Base-by-base conservation (phyloP, 2,888 invertebrate genomes). In the Polyploca ridens region DNA sequence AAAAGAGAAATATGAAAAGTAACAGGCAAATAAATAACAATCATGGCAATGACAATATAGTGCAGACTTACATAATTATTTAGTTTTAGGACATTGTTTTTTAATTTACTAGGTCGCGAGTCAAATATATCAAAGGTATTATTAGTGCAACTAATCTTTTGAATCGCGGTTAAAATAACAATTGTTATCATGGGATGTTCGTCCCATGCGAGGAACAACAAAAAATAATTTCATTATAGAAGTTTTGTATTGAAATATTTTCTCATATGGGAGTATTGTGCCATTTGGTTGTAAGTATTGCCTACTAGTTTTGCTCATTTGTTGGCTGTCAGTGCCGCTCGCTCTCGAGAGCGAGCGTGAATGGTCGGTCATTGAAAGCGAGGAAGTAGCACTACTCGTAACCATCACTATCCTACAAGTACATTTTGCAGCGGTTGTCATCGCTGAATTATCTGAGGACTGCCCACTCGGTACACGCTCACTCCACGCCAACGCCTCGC, bases 381-480 rank as follows among this genome's bases (percentile, higher is more conserved):
- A 68, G 62, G 63, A 66, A 62, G 44, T 58, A 58, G 65, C 63
- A 64, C 38, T 63, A 46, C 44, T 64, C 44, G 67, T 73, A 49
- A 46, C 49, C 33, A 63, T 65, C 63, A 64, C 60, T 61, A 65
- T 27, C 27, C 27, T 63, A 64, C 63, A 63, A 67, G 63, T 63
- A 66, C 72, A 72, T 70, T 76, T 75, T 68, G 64, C 69, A 70
- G 72, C 66, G 63, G 72, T 67, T 69, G 74, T 69, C 74, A 73
- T 35, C 70, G 67, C 70, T 69, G 73, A 76, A 77, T 82, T 73
- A 75, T 70, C 69, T 72, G 64, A 67, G 68, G 76, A 66, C 68
- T n/a, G 63, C 58, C 69, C 61, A 64, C 68, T 70, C 63, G 58
- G 16, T 13, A 41, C 49, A 61, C 63, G 63, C 62, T 66, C 65